These are phyloP conservation scores for Myotis findleyi DNA, from an alignment of 2,797 vertebrate genomes.

Conservation along the genomic window DNA sequence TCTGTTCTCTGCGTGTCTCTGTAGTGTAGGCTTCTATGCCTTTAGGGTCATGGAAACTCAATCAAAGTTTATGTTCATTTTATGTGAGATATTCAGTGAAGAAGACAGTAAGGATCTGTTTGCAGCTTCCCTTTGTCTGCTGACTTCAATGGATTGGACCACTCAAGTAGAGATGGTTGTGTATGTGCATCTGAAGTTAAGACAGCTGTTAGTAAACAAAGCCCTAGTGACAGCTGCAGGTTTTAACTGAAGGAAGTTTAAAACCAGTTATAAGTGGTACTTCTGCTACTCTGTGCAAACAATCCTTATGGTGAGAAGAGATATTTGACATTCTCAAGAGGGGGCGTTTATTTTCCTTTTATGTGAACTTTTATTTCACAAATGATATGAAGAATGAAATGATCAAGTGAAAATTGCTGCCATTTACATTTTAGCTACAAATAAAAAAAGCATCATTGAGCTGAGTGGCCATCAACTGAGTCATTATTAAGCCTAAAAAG, in stretches of 20 bases:
- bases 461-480: slow-evolving; percentile 53
- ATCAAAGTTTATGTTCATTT: not conserved
- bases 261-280: not conserved
- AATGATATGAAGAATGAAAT: slow-evolving; percentile 54
- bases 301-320: not conserved
- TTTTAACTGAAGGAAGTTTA: slow-evolving; percentile 2
- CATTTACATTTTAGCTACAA: slow-evolving; percentile 59
- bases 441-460: slow-evolving; percentile 42
- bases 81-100: not conserved
- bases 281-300: slow-evolving; percentile 4
- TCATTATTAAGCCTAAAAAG: slow-evolving; percentile 65
- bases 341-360: slow-evolving; percentile 52
- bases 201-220: not conserved
- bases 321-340: slow-evolving; percentile 50
- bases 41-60: not conserved
- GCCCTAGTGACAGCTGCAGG: not conserved
- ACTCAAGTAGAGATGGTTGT: not conserved
- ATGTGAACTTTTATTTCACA: not conserved
- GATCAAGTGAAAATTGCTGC: slow-evolving; percentile 46
- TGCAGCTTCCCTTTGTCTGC: not conserved
- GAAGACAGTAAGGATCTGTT: not conserved
- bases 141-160: not conserved
- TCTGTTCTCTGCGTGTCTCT: not conserved
- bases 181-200: not conserved
- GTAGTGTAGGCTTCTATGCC: not conserved